Conservation (phyloP, 2,888 invertebrate genomes). For the Agrenia bidenticulata region DNA sequence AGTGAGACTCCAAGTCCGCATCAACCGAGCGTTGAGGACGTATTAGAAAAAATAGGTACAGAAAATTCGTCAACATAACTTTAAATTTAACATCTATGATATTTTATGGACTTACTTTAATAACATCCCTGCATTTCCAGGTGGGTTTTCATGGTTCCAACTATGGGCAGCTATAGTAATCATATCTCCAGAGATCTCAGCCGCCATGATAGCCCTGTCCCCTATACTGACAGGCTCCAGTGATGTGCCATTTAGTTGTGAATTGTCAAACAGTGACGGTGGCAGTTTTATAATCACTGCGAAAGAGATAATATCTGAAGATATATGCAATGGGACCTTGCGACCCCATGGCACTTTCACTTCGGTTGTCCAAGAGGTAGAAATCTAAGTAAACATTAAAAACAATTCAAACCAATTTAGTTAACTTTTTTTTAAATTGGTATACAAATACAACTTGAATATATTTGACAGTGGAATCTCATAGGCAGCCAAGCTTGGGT, state of each 20-base stretch:
- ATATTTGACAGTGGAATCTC: constrained; percentile 33
- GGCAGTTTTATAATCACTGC: constrained; percentile 4
- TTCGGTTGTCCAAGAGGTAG: constrained; percentile 44
- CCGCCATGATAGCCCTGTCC: constrained; percentile 46
- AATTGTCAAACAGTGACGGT: constrained; percentile 6
- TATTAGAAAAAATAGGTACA: constrained; percentile 32
- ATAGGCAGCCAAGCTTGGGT: constrained; percentile 30
- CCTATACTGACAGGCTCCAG: constrained; percentile 41
- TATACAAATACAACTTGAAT: neutral
- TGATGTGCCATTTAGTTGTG: constrained; percentile 16
- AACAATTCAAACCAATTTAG: constrained; percentile 6
- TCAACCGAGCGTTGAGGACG: constrained; percentile 20
- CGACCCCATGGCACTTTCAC: constrained; percentile 25
- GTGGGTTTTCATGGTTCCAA: constrained; percentile 49
- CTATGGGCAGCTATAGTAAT: constrained; percentile 32
- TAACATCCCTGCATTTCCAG: constrained; percentile 15
- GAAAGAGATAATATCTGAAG: constrained; percentile 11
- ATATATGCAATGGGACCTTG: constrained; percentile 20
- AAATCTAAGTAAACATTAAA: too few species aligned
- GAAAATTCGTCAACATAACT: neutral
- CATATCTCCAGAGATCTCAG: constrained; percentile 43
- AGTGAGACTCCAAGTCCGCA: too few species aligned
- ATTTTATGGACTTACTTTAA: neutral
- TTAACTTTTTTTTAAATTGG: constrained; percentile 1
- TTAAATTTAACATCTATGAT: neutral